phyloP scores from a whole-genome alignment of 2,888 invertebrate genomes.

The Chrysolina americana region DNA sequence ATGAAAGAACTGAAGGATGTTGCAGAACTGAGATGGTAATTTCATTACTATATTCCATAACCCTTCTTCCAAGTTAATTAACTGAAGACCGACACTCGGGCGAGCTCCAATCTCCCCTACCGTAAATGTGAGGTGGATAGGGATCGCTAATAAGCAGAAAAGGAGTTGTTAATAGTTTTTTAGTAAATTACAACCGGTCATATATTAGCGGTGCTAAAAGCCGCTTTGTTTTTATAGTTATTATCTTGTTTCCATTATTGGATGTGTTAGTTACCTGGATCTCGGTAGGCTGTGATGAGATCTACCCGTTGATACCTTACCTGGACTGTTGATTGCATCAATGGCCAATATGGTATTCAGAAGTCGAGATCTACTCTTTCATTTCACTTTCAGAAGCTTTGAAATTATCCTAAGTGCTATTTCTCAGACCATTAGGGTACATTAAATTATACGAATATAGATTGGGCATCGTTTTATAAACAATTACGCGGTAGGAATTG shows the following conservation, averaged over 20 bases:
- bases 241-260: slow-evolving; percentile 66
- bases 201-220: slow-evolving; percentile 62
- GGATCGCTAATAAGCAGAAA: slow-evolving; percentile 60
- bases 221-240: slow-evolving; percentile 65
- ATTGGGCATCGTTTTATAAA: slow-evolving; percentile 4
- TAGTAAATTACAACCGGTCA: slow-evolving; percentile 60
- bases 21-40: too few species aligned
- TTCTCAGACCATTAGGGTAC: slow-evolving; percentile 42
- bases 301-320: slow-evolving; percentile 51
- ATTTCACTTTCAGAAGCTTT: slow-evolving; percentile 48
- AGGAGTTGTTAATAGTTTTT: slow-evolving; percentile 61
- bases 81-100: background rate
- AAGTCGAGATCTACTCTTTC: slow-evolving; percentile 34
- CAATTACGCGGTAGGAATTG: background rate
- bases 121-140: slow-evolving; percentile 42
- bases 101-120: slow-evolving; percentile 36
- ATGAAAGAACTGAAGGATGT: too few species aligned
- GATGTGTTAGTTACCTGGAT: slow-evolving; percentile 62
- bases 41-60: too few species aligned
- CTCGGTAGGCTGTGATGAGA: slow-evolving; percentile 60
- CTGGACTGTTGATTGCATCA: slow-evolving; percentile 47
- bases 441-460: slow-evolving; percentile 40
- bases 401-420: slow-evolving; percentile 49
- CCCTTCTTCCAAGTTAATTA: background rate
- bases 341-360: slow-evolving; percentile 41